phyloP scores from a whole-genome alignment of 1,140 invertebrate genomes.

The Frieseomelitta varia region DNA sequence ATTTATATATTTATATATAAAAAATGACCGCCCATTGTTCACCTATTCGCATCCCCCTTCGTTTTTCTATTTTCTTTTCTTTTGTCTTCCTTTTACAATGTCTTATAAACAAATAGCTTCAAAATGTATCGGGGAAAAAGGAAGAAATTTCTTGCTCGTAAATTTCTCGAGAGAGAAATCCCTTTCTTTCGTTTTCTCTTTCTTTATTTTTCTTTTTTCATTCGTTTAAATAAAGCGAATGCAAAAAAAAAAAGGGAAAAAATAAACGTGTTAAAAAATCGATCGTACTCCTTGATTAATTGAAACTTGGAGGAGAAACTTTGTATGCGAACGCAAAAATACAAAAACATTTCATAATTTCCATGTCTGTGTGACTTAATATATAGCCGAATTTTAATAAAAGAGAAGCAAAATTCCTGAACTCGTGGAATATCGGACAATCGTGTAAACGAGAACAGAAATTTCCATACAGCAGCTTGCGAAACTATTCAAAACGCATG shows the following conservation, averaged over 20 bases:
- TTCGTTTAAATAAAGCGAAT: conserved; percentile 40
- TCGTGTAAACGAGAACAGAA: background rate
- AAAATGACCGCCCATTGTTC: conserved; percentile 50
- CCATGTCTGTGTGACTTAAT: background rate
- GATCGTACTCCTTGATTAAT: conserved; percentile 56
- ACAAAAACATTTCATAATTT: background rate
- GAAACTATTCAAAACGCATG: background rate
- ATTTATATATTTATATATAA: conserved; percentile 56
- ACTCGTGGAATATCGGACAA: background rate
- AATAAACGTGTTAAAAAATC: conserved; percentile 31
- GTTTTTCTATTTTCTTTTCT: background rate
- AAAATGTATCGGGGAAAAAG: background rate
- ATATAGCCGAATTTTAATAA: background rate
- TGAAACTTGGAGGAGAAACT: conserved; percentile 72
- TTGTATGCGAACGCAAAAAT: background rate
- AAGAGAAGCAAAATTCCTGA: background rate
- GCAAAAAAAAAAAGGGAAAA: background rate
- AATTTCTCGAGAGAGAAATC: conserved; percentile 40
- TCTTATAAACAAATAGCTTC: conserved; percentile 22
- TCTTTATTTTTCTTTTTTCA: background rate
- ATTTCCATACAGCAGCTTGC: background rate
- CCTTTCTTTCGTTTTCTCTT: conserved; percentile 25
- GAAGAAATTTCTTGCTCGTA: conserved; percentile 37
- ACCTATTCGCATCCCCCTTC: conserved; percentile 39
- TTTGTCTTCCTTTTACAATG: conserved; percentile 5